Percentiles rank a stretch among this genome's conserved stretches.
phyloP scores from a whole-genome alignment of 2,797 vertebrate species.

The Diplodus puntazzo region DNA sequence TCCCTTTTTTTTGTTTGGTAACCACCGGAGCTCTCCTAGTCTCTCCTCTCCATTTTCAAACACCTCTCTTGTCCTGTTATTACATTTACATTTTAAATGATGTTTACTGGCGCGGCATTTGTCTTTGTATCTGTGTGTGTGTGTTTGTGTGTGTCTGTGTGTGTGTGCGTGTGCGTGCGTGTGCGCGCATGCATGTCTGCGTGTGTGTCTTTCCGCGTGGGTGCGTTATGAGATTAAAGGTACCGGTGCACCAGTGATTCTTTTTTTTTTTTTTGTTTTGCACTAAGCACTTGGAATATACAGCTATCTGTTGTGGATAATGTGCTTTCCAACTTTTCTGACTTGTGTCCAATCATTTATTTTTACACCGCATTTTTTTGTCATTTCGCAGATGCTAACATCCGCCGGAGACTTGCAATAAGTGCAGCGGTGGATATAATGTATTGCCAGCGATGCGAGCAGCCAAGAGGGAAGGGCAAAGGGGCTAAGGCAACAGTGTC shows the following conservation, averaged over 20 bases:
- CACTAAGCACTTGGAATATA: conserved; percentile 67
- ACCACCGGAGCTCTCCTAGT: conserved; percentile 5
- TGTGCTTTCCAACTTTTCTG: conserved; percentile 59
- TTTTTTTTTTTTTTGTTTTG: conserved; percentile 25
- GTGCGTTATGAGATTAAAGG: conserved; percentile 69
- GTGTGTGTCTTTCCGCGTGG: conserved; percentile 40
- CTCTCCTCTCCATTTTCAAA: conserved; percentile 40
- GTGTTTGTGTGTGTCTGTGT: conserved; percentile 19
- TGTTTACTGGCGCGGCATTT: conserved; percentile 49
- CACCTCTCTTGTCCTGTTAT: conserved; percentile 67
- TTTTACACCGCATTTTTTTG: conserved; percentile 46
- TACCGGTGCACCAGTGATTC: conserved; percentile 58
- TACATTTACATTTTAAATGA: conserved; percentile 77
- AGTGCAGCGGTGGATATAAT: conserved; percentile 44
- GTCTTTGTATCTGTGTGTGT: conserved; percentile 17
- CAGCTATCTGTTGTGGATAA: conserved; percentile 61
- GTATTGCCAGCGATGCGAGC: conserved; percentile 21
- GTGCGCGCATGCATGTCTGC: conserved; percentile 26
- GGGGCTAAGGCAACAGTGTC: conserved; percentile 31
- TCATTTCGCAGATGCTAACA: conserved; percentile 55
- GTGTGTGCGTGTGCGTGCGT: conserved; percentile 14
- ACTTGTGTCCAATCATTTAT: conserved; percentile 60
- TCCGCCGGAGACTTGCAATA: conserved; percentile 41
- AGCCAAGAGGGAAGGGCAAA: conserved; percentile 27
- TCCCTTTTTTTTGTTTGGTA: conserved; percentile 14